Conservation (phyloP, 2,888 invertebrate species). For the Pteria penguin region DNA sequence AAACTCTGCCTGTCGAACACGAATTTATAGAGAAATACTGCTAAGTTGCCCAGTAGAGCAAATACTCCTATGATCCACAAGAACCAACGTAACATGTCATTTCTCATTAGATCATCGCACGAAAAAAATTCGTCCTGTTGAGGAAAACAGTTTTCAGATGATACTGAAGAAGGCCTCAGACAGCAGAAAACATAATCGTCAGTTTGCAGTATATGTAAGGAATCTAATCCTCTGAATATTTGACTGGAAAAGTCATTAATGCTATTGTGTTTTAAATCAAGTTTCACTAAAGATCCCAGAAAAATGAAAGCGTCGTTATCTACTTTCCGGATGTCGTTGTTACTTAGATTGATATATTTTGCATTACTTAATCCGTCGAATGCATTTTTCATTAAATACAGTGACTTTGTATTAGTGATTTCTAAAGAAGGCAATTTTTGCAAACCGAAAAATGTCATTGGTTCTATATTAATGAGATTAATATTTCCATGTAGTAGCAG, state of each 20-base stretch:
- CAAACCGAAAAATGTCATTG: slow-evolving; percentile 40
- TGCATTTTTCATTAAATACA: slow-evolving; percentile 1
- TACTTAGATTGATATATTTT: slow-evolving; percentile 23
- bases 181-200: slow-evolving; percentile 51
- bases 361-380: slow-evolving; percentile 36
- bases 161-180: slow-evolving; percentile 41
- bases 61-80: too few relatives aligned
- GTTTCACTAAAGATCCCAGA: slow-evolving; percentile 5
- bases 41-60: too few relatives aligned
- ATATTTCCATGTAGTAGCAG: slow-evolving; percentile 39
- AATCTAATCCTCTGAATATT: slow-evolving; percentile 41
- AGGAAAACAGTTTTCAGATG: too few relatives aligned
- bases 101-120: too few relatives aligned
- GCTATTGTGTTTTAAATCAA: slow-evolving; percentile 41
- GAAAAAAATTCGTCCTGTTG: too few relatives aligned
- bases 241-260: slow-evolving; percentile 37
- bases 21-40: too few relatives aligned
- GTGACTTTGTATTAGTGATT: slow-evolving; percentile 15
- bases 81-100: too few relatives aligned
- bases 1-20: too few relatives aligned
- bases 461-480: slow-evolving; percentile 5
- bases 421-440: slow-evolving; percentile 11
- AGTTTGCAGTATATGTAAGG: slow-evolving; percentile 33
- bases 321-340: slow-evolving; percentile 29
- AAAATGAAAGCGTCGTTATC: slow-evolving; percentile 36